These are phyloP conservation scores for Psilopogon haemacephalus DNA, from an alignment of 2,113 vertebrate species.

Conservation along the genomic window DNA sequence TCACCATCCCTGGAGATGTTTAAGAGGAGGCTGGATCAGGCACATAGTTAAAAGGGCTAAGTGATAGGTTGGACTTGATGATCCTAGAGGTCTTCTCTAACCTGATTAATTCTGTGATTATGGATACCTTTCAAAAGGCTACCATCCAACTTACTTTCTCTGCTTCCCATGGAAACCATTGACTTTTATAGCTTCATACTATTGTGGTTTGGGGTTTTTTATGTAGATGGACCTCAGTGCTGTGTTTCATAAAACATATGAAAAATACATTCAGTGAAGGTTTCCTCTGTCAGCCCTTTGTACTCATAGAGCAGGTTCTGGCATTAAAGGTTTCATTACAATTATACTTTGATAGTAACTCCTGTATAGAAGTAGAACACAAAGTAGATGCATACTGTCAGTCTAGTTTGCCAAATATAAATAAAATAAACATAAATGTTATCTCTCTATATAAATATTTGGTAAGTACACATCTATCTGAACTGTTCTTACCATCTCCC, in stretches of 20 bases:
- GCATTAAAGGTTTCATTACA: background rate
- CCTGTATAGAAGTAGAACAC: background rate
- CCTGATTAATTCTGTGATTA: no score
- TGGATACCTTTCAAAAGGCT: background rate
- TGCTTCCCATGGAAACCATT: background rate
- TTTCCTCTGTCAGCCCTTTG: background rate
- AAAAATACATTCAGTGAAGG: background rate
- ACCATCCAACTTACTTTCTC: background rate
- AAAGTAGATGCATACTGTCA: background rate
- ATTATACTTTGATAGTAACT: background rate
- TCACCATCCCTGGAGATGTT: no score
- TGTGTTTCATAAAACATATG: background rate
- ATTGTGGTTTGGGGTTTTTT: background rate
- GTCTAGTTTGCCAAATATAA: background rate
- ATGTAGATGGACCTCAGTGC: accelerated
- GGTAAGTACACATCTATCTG: background rate
- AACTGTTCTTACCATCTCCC: background rate
- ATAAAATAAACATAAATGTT: background rate
- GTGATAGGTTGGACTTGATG: no score
- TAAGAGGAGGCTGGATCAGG: no score
- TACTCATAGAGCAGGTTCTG: background rate
- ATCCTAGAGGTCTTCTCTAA: no score
- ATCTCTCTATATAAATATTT: background rate
- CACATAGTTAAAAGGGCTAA: no score
- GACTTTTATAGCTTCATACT: background rate